Evolutionary conservation across 2,797 vertebrate genomes (phyloP).

Genomic region (Hydrocynus forskahlii): DNA sequence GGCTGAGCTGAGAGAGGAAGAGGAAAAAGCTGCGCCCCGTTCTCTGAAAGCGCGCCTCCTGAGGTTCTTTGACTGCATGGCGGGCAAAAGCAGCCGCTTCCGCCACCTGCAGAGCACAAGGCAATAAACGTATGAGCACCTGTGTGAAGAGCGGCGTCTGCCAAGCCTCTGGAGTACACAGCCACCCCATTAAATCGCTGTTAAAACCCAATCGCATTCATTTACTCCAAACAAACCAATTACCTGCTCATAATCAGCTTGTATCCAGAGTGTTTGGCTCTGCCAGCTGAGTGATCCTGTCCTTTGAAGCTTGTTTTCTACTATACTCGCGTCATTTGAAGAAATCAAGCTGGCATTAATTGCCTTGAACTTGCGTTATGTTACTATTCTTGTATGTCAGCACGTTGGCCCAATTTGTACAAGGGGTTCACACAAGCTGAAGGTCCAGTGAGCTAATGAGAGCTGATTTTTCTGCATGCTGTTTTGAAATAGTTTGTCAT

Average conservation of each 20-base stretch:
- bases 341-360: constrained; percentile 15
- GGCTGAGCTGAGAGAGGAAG: constrained; percentile 70
- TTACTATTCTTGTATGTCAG: not conserved
- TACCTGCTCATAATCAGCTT: constrained; percentile 16
- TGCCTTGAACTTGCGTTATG: constrained; percentile 22
- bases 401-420: not conserved
- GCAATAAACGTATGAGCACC: constrained; percentile 79
- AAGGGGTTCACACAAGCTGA: not conserved
- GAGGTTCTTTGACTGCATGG: constrained; percentile 82
- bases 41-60: constrained; percentile 78
- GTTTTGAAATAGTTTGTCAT: not conserved
- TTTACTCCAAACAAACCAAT: constrained; percentile 31
- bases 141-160: constrained; percentile 57
- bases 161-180: constrained; percentile 67
- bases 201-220: constrained; percentile 37
- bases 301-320: constrained; percentile 38
- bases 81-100: constrained; percentile 70
- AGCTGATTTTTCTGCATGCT: constrained; percentile 13
- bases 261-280: constrained; percentile 53
- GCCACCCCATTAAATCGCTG: constrained; percentile 14
- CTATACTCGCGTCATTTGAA: constrained; percentile 17
- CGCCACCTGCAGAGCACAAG: constrained; percentile 80
- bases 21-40: constrained; percentile 73
- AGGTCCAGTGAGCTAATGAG: constrained; percentile 17
- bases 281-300: constrained; percentile 45